Base-by-base conservation (phyloP, 2,797 vertebrate species). In the Prionace glauca region DNA sequence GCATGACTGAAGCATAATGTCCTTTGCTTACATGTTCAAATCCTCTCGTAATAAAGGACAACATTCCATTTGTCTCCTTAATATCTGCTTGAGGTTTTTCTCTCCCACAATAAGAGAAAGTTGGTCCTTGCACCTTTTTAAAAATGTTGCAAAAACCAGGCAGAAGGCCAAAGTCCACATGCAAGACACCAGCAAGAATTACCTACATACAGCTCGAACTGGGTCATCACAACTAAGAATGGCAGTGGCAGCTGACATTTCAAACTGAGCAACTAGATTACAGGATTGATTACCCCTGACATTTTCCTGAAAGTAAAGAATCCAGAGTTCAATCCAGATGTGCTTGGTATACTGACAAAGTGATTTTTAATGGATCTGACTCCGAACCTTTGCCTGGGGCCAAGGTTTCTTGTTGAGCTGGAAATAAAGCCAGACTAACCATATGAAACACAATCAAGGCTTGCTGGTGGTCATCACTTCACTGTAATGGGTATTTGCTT, bases 361-460 rank as follows among this genome's bases (percentile, higher is more conserved):
- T 91, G 88, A 91, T 91, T 91, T 65, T 91, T 65, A 91, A 65
- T 91, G 88, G 88, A 91, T n/a, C 88, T 91, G 88, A 60, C 88
- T 91, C 32, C 1, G 81, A 84, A 84, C 81, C 79, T 84, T 84
- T 91, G 88, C 88, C 88, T 91, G 60, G 62, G 88, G 88, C 62
- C 88, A 91, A 32, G 14, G 56, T 91, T 18, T 91, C 60, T 91
- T 91, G 88, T 91, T 95, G 93, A 95, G 71, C 71, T 95, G 29
- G 45, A 95, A 50, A 71, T 60, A 95, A 95, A 50, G 50, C 71
- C 7, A 65, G 45, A 56, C 69, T 95, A 72, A 95, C 71, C 71
- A 95, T 60, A 20, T 77, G 71, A 95, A 95, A 45, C 41, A 95
- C 1, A 69, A 67, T 92, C 62, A 41, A 56, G 26, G 12, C 7